Evolutionary conservation across 1,140 invertebrate genomes (phyloP).

Genomic region (Solenopsis invicta): DNA sequence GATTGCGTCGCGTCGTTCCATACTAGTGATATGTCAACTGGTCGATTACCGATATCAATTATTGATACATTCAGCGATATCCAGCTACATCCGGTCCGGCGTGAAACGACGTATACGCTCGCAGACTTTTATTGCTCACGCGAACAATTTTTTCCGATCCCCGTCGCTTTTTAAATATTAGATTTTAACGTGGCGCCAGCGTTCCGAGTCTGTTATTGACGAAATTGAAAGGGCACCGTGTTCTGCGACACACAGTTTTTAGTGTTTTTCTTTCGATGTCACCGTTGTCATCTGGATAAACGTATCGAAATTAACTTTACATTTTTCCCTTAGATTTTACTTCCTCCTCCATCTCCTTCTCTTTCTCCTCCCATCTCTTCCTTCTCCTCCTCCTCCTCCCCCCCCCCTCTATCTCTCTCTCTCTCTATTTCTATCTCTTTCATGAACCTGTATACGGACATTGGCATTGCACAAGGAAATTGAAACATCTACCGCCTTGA

Average conservation of each 20-base stretch:
- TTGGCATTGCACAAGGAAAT: constrained; percentile 86
- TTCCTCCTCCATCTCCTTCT: not conserved
- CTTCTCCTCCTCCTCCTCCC: too few relatives aligned
- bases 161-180: constrained; percentile 63
- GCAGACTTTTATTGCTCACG: constrained; percentile 61
- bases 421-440: constrained; percentile 51
- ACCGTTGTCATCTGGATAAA: constrained; percentile 19
- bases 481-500: constrained; percentile 85
- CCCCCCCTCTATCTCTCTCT: constrained; percentile 22
- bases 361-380: not conserved
- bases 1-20: not conserved
- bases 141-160: constrained; percentile 52
- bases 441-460: constrained; percentile 74
- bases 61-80: constrained; percentile 55
- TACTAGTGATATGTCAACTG: constrained; percentile 46
- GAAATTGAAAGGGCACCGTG: constrained; percentile 53
- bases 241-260: constrained; percentile 34
- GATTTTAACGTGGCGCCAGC: constrained; percentile 52
- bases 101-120: constrained; percentile 43
- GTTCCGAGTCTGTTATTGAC: constrained; percentile 54
- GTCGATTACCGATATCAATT: constrained; percentile 65
- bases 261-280: constrained; percentile 49
- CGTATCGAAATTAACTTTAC: constrained; percentile 71
- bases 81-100: constrained; percentile 35
- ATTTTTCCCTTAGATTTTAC: constrained; percentile 52